Evolutionary conservation across 2,888 invertebrate genomes (phyloP).

Genomic region (Xanthorhoe designata): DNA sequence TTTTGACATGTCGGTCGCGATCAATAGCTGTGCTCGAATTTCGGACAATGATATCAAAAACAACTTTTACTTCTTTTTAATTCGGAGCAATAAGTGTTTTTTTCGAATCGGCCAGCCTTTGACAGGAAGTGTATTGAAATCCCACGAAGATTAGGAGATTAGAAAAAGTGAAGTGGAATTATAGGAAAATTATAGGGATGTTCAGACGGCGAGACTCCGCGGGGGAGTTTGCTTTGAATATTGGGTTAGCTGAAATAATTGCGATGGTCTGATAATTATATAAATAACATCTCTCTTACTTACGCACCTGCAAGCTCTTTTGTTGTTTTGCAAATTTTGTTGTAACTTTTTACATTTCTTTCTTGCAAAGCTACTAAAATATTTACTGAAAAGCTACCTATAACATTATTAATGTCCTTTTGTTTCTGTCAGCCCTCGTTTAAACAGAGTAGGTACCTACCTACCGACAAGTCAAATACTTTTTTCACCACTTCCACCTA

Average conservation of each 20-base stretch:
- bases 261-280: constrained; percentile 48
- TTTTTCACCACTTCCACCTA: constrained; percentile 40
- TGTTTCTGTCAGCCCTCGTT: constrained; percentile 10
- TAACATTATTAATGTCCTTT: not conserved
- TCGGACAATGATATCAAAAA: constrained; percentile 75
- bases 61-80: constrained; percentile 64
- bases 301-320: constrained; percentile 10
- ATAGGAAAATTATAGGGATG: constrained; percentile 77
- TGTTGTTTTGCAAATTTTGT: not conserved
- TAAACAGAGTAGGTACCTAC: constrained; percentile 4
- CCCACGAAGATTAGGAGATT: constrained; percentile 77
- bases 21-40: constrained; percentile 61
- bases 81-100: constrained; percentile 60
- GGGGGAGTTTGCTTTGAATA: constrained; percentile 49
- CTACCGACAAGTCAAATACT: constrained; percentile 16
- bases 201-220: constrained; percentile 58
- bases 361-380: not conserved
- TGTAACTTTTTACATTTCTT: not conserved
- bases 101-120: constrained; percentile 68
- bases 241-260: constrained; percentile 64
- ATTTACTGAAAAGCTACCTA: not conserved
- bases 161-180: constrained; percentile 77
- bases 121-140: constrained; percentile 78
- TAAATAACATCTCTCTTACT: constrained; percentile 25
- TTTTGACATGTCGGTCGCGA: constrained; percentile 74